These are phyloP conservation scores for Dynastes tityus DNA, from an alignment of 2,888 invertebrate species.

Conservation along the genomic window DNA sequence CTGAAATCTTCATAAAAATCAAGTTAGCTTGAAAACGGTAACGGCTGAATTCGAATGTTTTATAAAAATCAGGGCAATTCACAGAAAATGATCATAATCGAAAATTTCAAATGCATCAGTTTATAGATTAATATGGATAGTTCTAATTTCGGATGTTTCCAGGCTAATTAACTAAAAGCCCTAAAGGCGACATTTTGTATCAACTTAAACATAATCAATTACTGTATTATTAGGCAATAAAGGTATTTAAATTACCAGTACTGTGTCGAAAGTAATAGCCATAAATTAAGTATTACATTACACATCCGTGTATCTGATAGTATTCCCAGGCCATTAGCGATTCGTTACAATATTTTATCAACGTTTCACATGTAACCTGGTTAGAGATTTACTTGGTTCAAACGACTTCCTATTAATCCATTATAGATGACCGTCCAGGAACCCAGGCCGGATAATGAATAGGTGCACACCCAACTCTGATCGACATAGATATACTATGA, in stretches of 20 bases:
- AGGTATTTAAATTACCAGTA: constrained; percentile 41
- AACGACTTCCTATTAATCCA: constrained; percentile 47
- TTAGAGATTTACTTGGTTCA: constrained; percentile 41
- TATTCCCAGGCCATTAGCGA: constrained; percentile 36
- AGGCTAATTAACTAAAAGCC: neutral
- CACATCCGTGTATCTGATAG: constrained; percentile 28
- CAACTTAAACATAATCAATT: neutral
- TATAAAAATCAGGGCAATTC: too few species aligned
- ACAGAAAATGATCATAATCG: too few species aligned
- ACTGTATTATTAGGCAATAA: neutral
- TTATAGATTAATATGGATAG: neutral
- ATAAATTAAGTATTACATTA: constrained; percentile 43
- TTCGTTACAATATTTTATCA: constrained; percentile 43
- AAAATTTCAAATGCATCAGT: too few species aligned
- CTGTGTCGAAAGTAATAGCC: constrained; percentile 38
- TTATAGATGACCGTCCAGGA: constrained; percentile 39
- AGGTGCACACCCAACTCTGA: constrained; percentile 43
- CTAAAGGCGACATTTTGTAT: too few species aligned
- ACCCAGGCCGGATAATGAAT: constrained; percentile 34
- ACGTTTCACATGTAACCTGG: constrained; percentile 38
- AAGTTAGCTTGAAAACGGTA: too few species aligned
- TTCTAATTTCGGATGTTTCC: neutral
- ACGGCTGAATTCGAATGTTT: too few species aligned
- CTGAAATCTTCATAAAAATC: too few species aligned
- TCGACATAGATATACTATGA: constrained; percentile 35